Base-by-base conservation (phyloP, 2,797 vertebrate species). In the Betta splendens region DNA sequence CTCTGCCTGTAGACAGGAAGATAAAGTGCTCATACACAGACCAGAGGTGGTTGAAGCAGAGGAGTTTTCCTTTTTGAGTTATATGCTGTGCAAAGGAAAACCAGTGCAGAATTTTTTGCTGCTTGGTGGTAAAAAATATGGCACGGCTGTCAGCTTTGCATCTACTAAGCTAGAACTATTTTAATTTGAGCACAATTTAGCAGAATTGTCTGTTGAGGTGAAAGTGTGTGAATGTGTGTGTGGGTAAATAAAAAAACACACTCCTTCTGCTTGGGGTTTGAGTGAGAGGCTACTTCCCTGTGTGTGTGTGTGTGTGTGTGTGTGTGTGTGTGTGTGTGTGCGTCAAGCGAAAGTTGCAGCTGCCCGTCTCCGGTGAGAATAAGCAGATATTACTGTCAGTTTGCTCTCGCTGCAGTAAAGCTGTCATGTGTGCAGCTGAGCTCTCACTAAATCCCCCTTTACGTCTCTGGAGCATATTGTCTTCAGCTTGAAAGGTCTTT, bases 11-110 rank as follows among this genome's bases (percentile, higher is more conserved):
- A 64, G 80, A 85, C 77, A 80, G 77, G 50, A 80, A 84, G 86
- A 86, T 69, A 77, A 83, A 89, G 45, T 79, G 53, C 50, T 72
- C 64, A 77, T 77, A 70, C 79, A 40, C 44, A 80, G 73, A 72
- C 42, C 23, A 39, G 59, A 80, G 69, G 50, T 54, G 56, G 65
- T 56, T 75, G 64, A 44, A 63, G 55, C 61, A 62, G 45, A 45
- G 64, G 44, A 78, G 66, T 73, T 79, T 79, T 87, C 65, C 72
- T 69, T 71, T 71, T 77, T 80, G 68, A 83, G 72, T 77, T 79
- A 80, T 70, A 58, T 45, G 49, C 10, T 20, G 17, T 18, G 60
- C 48, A 75, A 72, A 77, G 58, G 47, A 65, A 83, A 78, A 63
- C 23, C 61, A 76, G 25, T 33, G 31, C 69, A 45, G 29, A 61